Evolutionary conservation across 2,888 invertebrate species (phyloP), one percentile per base, ranked within the genome.

Genomic region (Leptinotarsa rubiginosa): DNA sequence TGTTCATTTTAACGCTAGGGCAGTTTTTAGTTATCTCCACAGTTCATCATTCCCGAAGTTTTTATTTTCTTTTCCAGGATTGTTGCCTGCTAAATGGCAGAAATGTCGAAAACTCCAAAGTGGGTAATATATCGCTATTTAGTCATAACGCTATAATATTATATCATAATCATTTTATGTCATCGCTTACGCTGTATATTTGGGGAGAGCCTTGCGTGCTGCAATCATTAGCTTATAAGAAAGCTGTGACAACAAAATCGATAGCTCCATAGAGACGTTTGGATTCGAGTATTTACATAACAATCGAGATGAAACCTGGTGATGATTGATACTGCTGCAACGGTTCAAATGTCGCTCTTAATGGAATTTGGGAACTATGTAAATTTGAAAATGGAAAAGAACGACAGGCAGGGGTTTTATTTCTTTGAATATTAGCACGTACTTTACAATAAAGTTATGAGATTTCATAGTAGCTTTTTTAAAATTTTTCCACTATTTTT

Each of bases 11-110:
- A 15, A 65, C 59, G 52, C 62, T 65, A 59, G 66, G 62, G 49
- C 62, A 67, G 72, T 67, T 72, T 62, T 67, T 62, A 47, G 67
- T 62, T 49, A 72, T 72, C 62, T 67, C 59, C 59, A 20, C 62
- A 49, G 68, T 72, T 62, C 62, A 64, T 72, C 72, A 68, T 72
- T 68, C 31, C 31, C 68, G 67, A 62, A 62, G 72, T 72, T 72
- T 72, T 68, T 59, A 52, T 68, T 31, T 47, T 72, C 41, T 49
- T 68, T 41, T 62, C 50, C 47, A 62, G 62, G 41, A 41, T 62
- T 62, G 41, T 62, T 62, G 16, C 62, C 13, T 41, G 62, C 16
- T n/a, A 31, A 64, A 64, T 47, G 49, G 70, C 54, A 62, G 20
- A 49, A 49, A 64, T 50, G 65, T 65, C 70, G 49, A 47, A 31